phyloP scores from a whole-genome alignment of 2,113 vertebrate species.

The Trematocara variabile region DNA sequence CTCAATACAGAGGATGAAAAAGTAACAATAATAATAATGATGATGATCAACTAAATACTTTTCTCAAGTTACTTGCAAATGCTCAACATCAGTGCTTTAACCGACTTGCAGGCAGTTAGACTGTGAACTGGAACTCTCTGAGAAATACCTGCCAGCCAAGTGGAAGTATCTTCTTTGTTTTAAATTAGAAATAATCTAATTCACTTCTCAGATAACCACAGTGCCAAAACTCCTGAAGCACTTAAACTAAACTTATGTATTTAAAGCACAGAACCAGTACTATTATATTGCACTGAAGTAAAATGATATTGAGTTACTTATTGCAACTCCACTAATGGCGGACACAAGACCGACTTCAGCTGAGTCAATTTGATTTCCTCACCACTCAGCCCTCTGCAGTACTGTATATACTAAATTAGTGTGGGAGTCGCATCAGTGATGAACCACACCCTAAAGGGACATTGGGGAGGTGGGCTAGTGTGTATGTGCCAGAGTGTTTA shows the following conservation, averaged over 20 bases:
- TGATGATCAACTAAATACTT: neutral
- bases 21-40: neutral
- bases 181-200: conserved; percentile 21
- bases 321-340: conserved; percentile 29
- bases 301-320: conserved; percentile 58
- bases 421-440: neutral
- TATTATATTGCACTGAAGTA: conserved; percentile 37
- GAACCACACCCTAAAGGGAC: conserved; percentile 18
- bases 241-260: conserved; percentile 12
- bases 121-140: neutral
- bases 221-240: conserved; percentile 11
- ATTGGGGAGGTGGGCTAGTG: neutral
- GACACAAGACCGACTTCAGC: conserved; percentile 14
- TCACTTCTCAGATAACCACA: conserved; percentile 21
- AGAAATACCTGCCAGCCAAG: neutral
- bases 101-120: neutral
- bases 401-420: conserved; percentile 14
- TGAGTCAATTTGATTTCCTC: conserved; percentile 47
- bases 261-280: conserved; percentile 20
- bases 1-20: neutral
- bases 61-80: neutral
- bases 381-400: neutral
- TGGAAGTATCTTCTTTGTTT: neutral
- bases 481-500: conserved; percentile 22
- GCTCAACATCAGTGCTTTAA: neutral